Base-by-base conservation (phyloP, 2,888 invertebrate genomes). In the Drosophila setosimentum region DNA sequence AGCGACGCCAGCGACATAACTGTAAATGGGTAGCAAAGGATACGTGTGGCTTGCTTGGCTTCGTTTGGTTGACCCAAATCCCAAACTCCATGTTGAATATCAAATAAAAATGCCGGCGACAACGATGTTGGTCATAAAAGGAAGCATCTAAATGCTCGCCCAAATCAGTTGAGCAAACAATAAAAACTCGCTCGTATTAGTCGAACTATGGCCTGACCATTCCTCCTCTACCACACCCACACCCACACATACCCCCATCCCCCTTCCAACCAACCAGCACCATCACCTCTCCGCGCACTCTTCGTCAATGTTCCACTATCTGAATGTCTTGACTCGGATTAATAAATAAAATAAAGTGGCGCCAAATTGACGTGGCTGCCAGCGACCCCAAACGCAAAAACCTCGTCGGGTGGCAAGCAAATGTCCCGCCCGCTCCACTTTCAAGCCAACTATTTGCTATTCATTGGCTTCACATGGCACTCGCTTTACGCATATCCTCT, bases 261-360 rank as follows among this genome's bases (percentile, higher is more conserved):
- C 40, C 54, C 72, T n/a, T n/a, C n/a, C n/a, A n/a, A n/a, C n/a
- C n/a, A n/a, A n/a, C n/a, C n/a, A n/a, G n/a, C n/a, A n/a, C n/a
- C n/a, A n/a, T n/a, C n/a, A 7, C 30, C 6, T 2, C 65, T 0
- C 8, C 27, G 1, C 7, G 0, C 32, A 30, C 13, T 13, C 21
- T 13, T 24, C 45, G 24, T 16, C 24, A 16, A 2, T 69, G 63
- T 29, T 18, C 68, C 55, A 51, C 48, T 37, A 59, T 50, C 78
- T 72, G 61, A 73, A 66, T 76, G 89, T 84, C 87, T 82, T 66
- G 90, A 67, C 76, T 73, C 62, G 69, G 65, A 73, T 73, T 80
- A 86, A 88, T 87, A 88, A 87, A 88, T 87, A 88, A 83, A 83
- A 83, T 76, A 83, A 88, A 88, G 73, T 84, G 87, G 87, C 87